Conservation (phyloP, 2,113 vertebrate genomes). For the Serinus canaria region DNA sequence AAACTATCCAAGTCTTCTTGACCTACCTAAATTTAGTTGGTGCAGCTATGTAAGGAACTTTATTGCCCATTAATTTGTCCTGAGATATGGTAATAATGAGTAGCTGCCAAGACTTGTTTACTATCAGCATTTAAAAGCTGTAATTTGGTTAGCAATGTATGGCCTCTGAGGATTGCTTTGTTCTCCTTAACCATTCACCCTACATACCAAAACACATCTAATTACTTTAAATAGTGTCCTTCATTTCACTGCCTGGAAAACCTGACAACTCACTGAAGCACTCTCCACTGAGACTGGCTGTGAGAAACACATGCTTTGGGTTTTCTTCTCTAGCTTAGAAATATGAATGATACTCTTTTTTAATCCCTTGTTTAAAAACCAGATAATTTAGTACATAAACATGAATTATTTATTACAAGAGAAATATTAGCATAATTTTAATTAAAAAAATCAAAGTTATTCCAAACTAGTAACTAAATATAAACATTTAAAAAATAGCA, state of each 20-base stretch:
- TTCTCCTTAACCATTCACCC: neutral
- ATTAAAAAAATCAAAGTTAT: neutral
- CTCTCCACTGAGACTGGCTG: neutral
- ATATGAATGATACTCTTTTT: neutral
- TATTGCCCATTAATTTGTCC: neutral
- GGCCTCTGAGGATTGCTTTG: neutral
- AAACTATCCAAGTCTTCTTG: neutral
- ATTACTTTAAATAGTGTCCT: neutral
- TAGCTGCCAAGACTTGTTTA: neutral
- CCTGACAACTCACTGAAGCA: neutral
- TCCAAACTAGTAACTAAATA: neutral
- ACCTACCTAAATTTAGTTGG: neutral
- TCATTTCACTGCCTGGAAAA: neutral
- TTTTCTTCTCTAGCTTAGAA: neutral
- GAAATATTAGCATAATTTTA: neutral
- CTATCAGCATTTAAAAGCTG: neutral
- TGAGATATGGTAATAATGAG: neutral
- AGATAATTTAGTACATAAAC: neutral
- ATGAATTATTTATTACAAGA: constrained; percentile 22
- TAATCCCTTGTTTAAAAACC: neutral
- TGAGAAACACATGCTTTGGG: neutral
- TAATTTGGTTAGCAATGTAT: neutral
- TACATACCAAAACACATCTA: neutral
- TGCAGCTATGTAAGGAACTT: neutral
- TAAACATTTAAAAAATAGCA: neutral